Base-by-base conservation (phyloP, 1,140 invertebrate genomes). In the Lordiphosa mommai region DNA sequence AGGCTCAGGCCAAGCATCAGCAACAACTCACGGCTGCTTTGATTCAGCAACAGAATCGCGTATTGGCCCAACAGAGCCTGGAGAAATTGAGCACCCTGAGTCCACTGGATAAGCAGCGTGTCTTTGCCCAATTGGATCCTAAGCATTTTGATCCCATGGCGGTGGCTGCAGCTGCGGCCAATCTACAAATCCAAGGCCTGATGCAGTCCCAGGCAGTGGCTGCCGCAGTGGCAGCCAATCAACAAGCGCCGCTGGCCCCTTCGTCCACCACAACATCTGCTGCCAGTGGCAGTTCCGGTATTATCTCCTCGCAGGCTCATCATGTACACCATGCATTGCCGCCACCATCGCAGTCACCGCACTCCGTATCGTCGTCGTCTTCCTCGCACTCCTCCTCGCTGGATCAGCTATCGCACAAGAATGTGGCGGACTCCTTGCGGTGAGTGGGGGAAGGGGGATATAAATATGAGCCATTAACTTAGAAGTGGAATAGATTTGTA, bases 21-120 rank as follows among this genome's bases (percentile, higher is more conserved):
- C 87, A 88, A 52, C 88, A 89, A 36, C 88, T 91, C 9, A 90
- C 90, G n/a, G 91, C 91, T 1, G 90, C 90, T 2, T 79, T 92
- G n/a, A 89, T 91, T 37, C 91, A 92, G 51, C 91, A 92, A 71
- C 91, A 91, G 48, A 91, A 90, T 82, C 88, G 91, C 10, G 91
- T 90, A 3, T 89, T 91, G 9, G 91, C 91, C 13, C 91, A 91
- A 64, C 91, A 91, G 63, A 91, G 91, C 53, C 74, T 92, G 9
- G 91, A 92, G 46, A 92, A 92, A 68, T 89, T 91, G 9, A 91
- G 90, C 61, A 89, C 67, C 43, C 55, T 90, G 10, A 90, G 90
- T 1, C 89, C 90, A 46, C 65, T 92, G 55, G 91, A 92, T 57
- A 91, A 92, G 61, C 91, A 91, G 61, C 86, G 91, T 0, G 88